Percentiles rank a stretch among this genome's conserved stretches.
Evolutionary conservation across 2,113 vertebrate species (phyloP).

Genomic region (Pluvianellus socialis): DNA sequence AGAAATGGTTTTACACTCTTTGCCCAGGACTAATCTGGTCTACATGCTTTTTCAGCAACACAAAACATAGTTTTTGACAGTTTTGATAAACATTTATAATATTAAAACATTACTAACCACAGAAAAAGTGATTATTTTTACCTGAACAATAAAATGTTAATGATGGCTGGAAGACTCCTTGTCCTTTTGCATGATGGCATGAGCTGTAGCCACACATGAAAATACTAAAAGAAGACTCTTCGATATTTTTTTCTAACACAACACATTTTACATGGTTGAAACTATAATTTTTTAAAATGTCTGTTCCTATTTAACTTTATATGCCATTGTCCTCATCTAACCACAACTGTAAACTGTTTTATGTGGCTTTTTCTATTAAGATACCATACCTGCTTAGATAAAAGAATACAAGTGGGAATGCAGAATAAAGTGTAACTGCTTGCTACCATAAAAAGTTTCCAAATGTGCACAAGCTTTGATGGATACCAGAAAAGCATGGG

Average conservation of each 20-base stretch:
- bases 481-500: not conserved
- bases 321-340: not conserved
- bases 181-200: not conserved
- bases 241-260: not conserved
- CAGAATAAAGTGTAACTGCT: not conserved
- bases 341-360: not conserved
- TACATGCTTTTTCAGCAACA: not conserved
- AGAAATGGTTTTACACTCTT: not conserved
- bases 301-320: not conserved
- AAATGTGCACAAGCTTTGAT: not conserved
- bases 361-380: not conserved
- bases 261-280: not conserved
- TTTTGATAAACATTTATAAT: constrained; percentile 8
- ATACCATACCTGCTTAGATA: not conserved
- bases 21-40: not conserved
- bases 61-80: not conserved
- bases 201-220: not conserved
- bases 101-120: constrained; percentile 9
- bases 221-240: not conserved
- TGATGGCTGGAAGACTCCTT: not conserved
- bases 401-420: not conserved
- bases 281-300: not conserved
- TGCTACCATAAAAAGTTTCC: not conserved
- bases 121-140: not conserved
- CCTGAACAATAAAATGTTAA: not conserved